These are phyloP conservation scores for Auanema freiburgensis DNA, from an alignment of 2,888 invertebrate genomes.

Conservation along the genomic window DNA sequence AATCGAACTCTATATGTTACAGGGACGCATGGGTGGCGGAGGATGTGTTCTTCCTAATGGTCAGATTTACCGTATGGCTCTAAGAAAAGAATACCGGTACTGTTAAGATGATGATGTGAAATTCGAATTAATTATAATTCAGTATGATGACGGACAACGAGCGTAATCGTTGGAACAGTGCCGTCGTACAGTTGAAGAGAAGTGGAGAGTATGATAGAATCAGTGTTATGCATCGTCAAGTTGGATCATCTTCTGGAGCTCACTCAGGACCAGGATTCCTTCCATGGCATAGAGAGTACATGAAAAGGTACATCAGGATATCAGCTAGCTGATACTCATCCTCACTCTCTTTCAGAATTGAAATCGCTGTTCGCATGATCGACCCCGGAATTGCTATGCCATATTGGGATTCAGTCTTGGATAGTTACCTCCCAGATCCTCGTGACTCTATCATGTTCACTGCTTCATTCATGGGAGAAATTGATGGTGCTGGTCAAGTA, in stretches of 20 bases:
- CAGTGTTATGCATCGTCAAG: conserved; percentile 57
- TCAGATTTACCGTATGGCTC: conserved; percentile 45
- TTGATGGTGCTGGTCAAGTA: conserved; percentile 46
- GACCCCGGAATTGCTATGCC: conserved; percentile 65
- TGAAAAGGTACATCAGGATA: conserved; percentile 38
- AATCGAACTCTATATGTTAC: conserved; percentile 3
- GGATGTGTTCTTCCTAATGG: conserved; percentile 52
- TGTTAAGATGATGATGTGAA: conserved; percentile 1
- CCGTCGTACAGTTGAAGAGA: conserved; percentile 53
- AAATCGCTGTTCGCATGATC: conserved; percentile 60
- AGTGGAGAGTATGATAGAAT: conserved; percentile 59
- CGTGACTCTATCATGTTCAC: conserved; percentile 58
- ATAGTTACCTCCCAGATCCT: conserved; percentile 55
- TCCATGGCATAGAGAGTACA: conserved; percentile 61
- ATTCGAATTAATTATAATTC: conserved; percentile 18
- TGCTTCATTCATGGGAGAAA: conserved; percentile 48
- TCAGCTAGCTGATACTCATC: conserved; percentile 35
- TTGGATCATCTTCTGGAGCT: conserved; percentile 57
- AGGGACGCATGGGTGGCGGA: conserved; percentile 48
- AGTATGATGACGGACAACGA: conserved; percentile 59
- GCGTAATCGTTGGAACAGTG: conserved; percentile 47
- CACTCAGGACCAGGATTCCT: conserved; percentile 63
- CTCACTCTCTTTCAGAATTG: conserved; percentile 36
- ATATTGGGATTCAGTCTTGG: conserved; percentile 65
- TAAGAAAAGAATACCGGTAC: conserved; percentile 54